phyloP scores from a whole-genome alignment of 2,113 vertebrate species.

The Pao palembangensis region DNA sequence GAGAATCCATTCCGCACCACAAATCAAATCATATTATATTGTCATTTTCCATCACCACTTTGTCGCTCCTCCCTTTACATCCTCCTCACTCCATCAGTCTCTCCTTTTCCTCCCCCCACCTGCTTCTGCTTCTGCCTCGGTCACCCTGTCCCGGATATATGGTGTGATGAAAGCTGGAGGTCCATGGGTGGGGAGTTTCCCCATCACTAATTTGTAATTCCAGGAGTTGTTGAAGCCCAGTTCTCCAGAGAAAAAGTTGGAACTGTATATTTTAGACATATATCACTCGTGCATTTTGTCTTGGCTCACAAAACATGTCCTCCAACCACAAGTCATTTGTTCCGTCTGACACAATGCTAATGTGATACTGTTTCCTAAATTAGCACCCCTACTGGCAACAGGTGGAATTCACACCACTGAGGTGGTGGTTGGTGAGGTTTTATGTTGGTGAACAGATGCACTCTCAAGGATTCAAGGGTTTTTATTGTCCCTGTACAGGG shows the following conservation, averaged over 20 bases:
- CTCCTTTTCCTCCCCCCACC: not conserved
- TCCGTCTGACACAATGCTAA: no score
- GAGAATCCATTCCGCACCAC: constrained; percentile 56
- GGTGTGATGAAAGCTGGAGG: constrained; percentile 44
- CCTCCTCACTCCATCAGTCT: constrained; percentile 34
- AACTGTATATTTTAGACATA: not conserved
- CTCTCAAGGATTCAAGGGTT: no score
- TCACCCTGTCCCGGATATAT: constrained; percentile 3
- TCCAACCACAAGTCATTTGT: no score
- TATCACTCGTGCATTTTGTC: not conserved
- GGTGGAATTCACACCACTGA: no score
- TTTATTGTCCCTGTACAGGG: no score
- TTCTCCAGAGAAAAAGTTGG: not conserved
- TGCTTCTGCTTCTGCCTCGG: constrained; percentile 5
- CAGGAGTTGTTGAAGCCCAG: constrained; percentile 12
- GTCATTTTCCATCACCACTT: constrained; percentile 64
- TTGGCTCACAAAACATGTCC: no score
- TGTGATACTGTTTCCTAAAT: no score
- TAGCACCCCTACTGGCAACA: no score
- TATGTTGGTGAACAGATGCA: no score
- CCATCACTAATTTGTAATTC: constrained; percentile 46
- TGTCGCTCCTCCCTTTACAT: constrained; percentile 36
- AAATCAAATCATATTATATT: constrained; percentile 71
- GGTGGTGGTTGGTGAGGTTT: no score
- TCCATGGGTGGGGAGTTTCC: constrained; percentile 13